These are phyloP conservation scores for Linepithema humile DNA, from an alignment of 1,140 invertebrate species.

Conservation along the genomic window DNA sequence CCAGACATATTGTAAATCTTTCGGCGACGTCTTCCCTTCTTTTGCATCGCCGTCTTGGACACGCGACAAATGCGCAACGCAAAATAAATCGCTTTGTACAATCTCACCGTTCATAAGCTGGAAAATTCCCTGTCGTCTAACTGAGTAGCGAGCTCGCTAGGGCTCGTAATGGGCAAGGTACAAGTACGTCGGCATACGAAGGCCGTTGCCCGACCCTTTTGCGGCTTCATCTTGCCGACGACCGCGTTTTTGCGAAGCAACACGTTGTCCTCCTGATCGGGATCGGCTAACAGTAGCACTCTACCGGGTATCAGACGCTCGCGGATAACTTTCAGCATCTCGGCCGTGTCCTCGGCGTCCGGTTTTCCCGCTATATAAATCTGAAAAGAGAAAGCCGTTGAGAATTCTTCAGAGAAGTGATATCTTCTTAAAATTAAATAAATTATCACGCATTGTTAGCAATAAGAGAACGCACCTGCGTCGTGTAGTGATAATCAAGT, in stretches of 20 bases:
- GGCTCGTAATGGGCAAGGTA: slow-evolving; percentile 90
- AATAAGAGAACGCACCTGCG: slow-evolving; percentile 84
- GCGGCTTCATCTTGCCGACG: slow-evolving; percentile 79
- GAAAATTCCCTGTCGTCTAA: slow-evolving; percentile 83
- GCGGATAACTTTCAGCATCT: slow-evolving; percentile 88
- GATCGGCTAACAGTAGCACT: slow-evolving; percentile 88
- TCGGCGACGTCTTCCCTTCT: background rate
- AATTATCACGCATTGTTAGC: background rate
- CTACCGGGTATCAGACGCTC: slow-evolving; percentile 89
- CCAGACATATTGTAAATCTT: background rate
- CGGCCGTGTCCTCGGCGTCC: slow-evolving; percentile 88
- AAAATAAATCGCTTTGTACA: background rate
- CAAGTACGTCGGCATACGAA: slow-evolving; percentile 93
- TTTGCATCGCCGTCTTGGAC: background rate
- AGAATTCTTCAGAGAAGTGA: background rate
- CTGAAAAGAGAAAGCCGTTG: slow-evolving; percentile 81
- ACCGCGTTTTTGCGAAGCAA: slow-evolving; percentile 77
- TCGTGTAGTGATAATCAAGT: slow-evolving; percentile 88
- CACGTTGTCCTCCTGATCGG: slow-evolving; percentile 73
- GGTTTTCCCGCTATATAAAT: slow-evolving; percentile 88
- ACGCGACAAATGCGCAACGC: background rate
- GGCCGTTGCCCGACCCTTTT: slow-evolving; percentile 87
- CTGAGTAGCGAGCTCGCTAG: slow-evolving; percentile 87
- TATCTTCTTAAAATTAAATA: background rate
- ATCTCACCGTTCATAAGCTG: background rate